Percentiles rank a stretch among this genome's conserved stretches.
Evolutionary conservation across 2,113 vertebrate genomes (phyloP).

Genomic region (Toxotes chatareus): DNA sequence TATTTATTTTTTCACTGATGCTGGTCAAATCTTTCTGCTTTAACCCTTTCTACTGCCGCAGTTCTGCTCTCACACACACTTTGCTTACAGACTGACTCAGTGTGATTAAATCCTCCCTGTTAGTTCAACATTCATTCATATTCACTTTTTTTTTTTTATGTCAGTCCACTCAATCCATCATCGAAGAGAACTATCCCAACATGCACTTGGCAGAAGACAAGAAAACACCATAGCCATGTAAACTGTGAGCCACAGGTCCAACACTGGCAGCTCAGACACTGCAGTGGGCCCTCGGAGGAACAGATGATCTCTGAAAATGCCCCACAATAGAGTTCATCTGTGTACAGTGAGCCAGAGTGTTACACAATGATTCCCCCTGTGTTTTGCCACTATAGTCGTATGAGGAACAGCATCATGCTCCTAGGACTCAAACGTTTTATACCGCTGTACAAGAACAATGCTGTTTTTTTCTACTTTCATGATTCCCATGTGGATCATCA

Average conservation of each 20-base stretch:
- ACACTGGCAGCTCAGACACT: not conserved
- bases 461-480: not conserved
- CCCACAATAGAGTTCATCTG: not conserved
- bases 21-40: not conserved
- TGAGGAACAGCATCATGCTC: not conserved
- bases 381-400: not conserved
- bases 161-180: conserved; percentile 23
- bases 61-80: not conserved
- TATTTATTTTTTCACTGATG: not conserved
- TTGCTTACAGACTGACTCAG: not conserved
- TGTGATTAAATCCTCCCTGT: not conserved
- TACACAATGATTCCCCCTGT: not conserved
- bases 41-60: not conserved
- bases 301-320: not conserved
- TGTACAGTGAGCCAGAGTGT: not conserved
- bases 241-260: not conserved
- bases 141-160: not conserved
- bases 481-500: not conserved
- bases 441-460: not conserved
- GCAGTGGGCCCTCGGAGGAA: not conserved
- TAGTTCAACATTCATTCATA: conserved; percentile 13
- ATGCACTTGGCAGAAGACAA: conserved; percentile 10
- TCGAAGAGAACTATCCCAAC: conserved; percentile 22
- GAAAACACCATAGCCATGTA: not conserved
- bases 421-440: no score